Base-by-base conservation (phyloP, 2,113 vertebrate genomes). In the Cavia porcellus region DNA sequence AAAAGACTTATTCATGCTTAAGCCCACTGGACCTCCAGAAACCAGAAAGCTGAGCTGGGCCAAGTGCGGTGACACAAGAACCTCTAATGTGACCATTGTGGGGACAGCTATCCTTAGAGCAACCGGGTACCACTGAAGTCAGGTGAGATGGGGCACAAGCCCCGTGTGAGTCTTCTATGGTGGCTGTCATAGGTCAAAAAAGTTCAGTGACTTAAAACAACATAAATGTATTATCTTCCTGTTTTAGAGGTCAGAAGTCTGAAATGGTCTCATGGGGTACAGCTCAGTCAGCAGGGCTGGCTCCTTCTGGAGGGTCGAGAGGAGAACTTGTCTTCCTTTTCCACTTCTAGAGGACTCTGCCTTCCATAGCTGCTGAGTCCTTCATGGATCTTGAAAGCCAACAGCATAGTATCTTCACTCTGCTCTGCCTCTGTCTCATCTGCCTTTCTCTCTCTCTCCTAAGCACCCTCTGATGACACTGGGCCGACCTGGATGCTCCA, bases 41-140 rank as follows among this genome's bases (percentile, higher is more conserved):
- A 61, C 1, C 89, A 50, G 70, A 57, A 81, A 87, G n/a, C 4
- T 38, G n/a, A 15, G 38, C 30, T 59, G 30, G 66, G 57, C 5
- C 2, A 15, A 32, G 25, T 22, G 20, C 25, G 28, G 61, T 35
- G 61, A 20, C 14, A 4, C 5, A 24, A 17, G 38, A 1, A 11
- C 11, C 8, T 32, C 20, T 1, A 5, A 1, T 4, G 19, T 1
- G 79, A 38, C 3, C 24, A 6, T 0, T 13, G 3, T 1, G 45
- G 24, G 20, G 19, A 22, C 3, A 61, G n/a, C 52, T 57, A 55
- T 17, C 32, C 7, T 38, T 64, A 95, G 15, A 75, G 50, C 11
- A 30, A 35, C 2, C 35, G 50, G 52, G 25, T 19, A 66, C 17
- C 38, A 45, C 25, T n/a, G 50, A 59, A 55, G 19, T 38, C 42